phyloP scores from a whole-genome alignment of 2,797 vertebrate genomes.

The Urosaurus nigricauda region DNA sequence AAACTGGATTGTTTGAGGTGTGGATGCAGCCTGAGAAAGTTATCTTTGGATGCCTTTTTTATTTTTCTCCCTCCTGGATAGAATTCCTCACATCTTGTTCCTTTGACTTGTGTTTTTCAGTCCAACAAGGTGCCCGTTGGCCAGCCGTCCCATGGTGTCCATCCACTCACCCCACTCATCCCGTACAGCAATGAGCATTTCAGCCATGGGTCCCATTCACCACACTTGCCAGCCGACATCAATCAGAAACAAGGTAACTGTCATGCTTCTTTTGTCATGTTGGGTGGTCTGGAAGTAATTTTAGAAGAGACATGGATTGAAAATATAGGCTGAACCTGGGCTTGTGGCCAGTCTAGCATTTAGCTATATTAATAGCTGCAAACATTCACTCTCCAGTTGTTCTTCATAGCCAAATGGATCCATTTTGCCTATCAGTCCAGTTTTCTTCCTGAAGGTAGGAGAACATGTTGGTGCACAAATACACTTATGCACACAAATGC shows the following conservation, averaged over 20 bases:
- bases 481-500: neutral
- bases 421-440: neutral
- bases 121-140: conserved; percentile 97
- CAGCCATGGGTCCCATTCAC: conserved; percentile 87
- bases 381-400: neutral
- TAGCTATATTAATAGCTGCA: neutral
- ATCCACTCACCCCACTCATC: conserved; percentile 93
- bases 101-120: conserved; percentile 80
- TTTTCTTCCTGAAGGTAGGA: neutral
- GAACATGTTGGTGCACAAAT: neutral
- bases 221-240: conserved; percentile 93
- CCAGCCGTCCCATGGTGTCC: conserved; percentile 94
- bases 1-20: too few relatives aligned
- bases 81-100: neutral
- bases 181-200: conserved; percentile 96
- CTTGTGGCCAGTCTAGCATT: neutral
- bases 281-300: neutral
- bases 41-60: neutral
- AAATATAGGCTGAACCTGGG: neutral
- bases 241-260: conserved; percentile 95
- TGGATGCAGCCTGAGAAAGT: too few relatives aligned
- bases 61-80: neutral
- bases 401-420: neutral
- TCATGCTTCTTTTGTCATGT: neutral
- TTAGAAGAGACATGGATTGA: neutral